Evolutionary conservation across 2,888 invertebrate genomes (phyloP).

Genomic region (Apodemia duryi): DNA sequence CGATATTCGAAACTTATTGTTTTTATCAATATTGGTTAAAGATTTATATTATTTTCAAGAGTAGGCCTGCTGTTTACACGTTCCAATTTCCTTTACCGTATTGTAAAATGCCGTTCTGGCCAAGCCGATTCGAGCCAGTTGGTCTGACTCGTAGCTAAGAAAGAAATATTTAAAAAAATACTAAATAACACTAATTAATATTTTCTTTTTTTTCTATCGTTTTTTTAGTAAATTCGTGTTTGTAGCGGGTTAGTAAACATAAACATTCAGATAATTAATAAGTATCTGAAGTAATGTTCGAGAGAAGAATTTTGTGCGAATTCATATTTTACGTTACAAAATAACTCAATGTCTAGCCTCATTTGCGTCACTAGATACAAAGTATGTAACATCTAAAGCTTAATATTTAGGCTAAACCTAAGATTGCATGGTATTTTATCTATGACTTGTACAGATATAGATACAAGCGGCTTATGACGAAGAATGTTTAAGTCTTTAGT

Average conservation of each 20-base stretch:
- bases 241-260: slow-evolving; percentile 40
- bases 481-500: too few relatives aligned
- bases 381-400: not conserved
- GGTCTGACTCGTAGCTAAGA: too few relatives aligned
- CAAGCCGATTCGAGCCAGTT: too few relatives aligned
- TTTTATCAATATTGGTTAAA: too few relatives aligned
- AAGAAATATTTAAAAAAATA: not conserved
- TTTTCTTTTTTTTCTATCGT: not conserved
- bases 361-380: slow-evolving; percentile 30
- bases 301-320: slow-evolving; percentile 22
- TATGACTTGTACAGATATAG: too few relatives aligned
- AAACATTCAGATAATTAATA: slow-evolving; percentile 48
- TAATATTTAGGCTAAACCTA: not conserved
- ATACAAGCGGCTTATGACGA: too few relatives aligned
- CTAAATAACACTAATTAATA: not conserved
- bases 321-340: slow-evolving; percentile 24
- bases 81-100: too few relatives aligned
- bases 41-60: too few relatives aligned
- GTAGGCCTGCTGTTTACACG: too few relatives aligned
- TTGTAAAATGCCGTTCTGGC: too few relatives aligned
- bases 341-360: slow-evolving; percentile 30
- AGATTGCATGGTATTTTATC: too few relatives aligned
- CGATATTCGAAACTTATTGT: too few relatives aligned
- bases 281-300: slow-evolving; percentile 60
- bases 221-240: slow-evolving; percentile 28